Base-by-base conservation (phyloP, 2,113 vertebrate genomes). In the Salvelinus fontinalis region DNA sequence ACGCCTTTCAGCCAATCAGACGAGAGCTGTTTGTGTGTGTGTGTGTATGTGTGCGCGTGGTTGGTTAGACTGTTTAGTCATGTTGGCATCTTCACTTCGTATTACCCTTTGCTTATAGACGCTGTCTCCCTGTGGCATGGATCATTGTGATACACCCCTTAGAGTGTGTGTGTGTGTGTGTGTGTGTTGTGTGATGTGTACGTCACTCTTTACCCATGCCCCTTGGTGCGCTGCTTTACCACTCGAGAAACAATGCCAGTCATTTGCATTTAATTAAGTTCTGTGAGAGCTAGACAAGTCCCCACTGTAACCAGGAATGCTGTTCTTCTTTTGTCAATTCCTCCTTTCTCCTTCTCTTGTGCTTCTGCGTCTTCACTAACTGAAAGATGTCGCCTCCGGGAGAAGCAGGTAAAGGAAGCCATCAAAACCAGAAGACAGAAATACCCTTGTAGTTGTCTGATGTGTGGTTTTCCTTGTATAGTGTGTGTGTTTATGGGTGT, bases 391-490 rank as follows among this genome's bases (percentile, higher is more conserved):
- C 73, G 81, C 90, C 86, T 85, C 75, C 70, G 90, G 89, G 90
- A 92, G 75, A 89, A 81, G 74, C 90, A 90, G 91, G 91, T 92
- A 91, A 92, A 89, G 16, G 82, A 89, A 91, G 86, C 85, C 87
- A 91, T 92, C 91, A 92, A 88, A 90, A 75, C 79, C 78, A 81
- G 86, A 79, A 87, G 86, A 92, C 83, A 89, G 66, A 75, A 74
- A 62, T 67, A 67, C 24, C 48, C n/a, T 59, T 73, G 78, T 80
- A 75, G 81, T 85, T 81, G 78, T 86, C 74, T 88, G 84, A 81
- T 89, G 78, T 81, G 78, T 79, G 48, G 79, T 82, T 67, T 57
- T 73, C 26, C 65, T 26, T 26, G 8, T 16, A 26, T 13, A 77
- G 73, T 22, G 51, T 78, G 48, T 72, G 65, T 77, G 1, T 44